Evolutionary conservation across 1,140 invertebrate species (phyloP), one percentile per base, ranked within the genome.

Genomic region (Dreissena polymorpha): DNA sequence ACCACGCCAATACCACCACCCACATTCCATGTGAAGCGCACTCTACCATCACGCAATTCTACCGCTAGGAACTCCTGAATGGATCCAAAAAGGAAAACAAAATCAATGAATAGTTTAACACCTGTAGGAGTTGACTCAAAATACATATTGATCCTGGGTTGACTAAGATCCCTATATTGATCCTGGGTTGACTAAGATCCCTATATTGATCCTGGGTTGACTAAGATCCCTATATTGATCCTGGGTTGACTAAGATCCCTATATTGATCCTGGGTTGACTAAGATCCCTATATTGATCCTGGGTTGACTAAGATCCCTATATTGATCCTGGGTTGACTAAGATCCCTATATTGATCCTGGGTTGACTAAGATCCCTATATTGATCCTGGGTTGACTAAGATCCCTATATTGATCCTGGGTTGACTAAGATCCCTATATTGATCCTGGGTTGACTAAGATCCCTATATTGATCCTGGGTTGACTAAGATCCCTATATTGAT

Each of bases 21-120:
- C 0, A 96, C 94, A 90, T 96, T 95, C 96, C 96, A 97, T 1
- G 95, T 89, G 68, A 97, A 95, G 79, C 95, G 93, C 14, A 97
- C 95, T 72, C 95, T 95, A 51, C 96, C 94, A 83, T 97, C 94
- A 0, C 96, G 93, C 92, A 98, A 95, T 92, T 97, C 96, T 29
- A 98, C 89, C 0, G 95, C 95, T n/a, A 98, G 94, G 85, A 96
- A 97, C 86, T 98, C 96, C 87, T 88, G 69, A 14, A 72, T 39
- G 8, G 2, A 39, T 39, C 3, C 3, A 8, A 39, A 8, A 39
- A 39, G 71, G 23, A 73, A 23, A 73, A 21, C 8, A 21, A 73
- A 73, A n/a, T 69, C 6, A 29, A 29, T 63, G 2, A n/a, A 63
- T n/a, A 5, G 2, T 63, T 39, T 2, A 39, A 39, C 2, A 39